phyloP scores from a whole-genome alignment of 2,888 invertebrate species.

The Pantelozetes paolii region DNA sequence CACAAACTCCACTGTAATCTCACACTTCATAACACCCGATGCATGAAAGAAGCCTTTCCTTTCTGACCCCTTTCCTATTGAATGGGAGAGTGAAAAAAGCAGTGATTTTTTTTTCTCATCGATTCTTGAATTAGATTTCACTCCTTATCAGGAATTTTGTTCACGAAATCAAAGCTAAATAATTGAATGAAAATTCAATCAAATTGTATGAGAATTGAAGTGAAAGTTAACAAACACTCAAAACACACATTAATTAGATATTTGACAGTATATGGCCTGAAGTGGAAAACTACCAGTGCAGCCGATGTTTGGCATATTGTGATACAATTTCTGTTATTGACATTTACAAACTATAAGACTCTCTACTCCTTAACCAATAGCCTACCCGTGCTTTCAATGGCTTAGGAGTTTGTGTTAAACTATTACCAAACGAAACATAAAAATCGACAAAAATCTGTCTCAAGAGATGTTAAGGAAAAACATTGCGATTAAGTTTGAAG shows the following conservation, averaged over 20 bases:
- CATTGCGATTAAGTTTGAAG: conserved; percentile 18
- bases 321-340: conserved; percentile 27
- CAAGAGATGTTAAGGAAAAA: conserved; percentile 22
- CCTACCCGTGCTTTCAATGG: not conserved
- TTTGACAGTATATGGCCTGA: not conserved
- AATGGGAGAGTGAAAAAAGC: no score
- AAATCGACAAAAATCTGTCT: conserved; percentile 24
- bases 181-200: not conserved
- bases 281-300: conserved; percentile 11
- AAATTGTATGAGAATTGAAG: not conserved
- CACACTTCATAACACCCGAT: no score
- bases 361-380: not conserved
- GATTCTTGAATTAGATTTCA: no score
- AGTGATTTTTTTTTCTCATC: no score
- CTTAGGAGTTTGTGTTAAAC: not conserved
- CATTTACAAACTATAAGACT: conserved; percentile 10
- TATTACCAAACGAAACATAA: not conserved
- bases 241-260: conserved; percentile 19
- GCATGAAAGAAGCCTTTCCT: no score
- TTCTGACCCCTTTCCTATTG: no score
- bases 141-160: no score
- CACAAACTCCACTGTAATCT: no score
- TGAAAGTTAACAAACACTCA: not conserved
- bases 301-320: not conserved
- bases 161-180: no score